Evolutionary conservation across 2,113 vertebrate genomes (phyloP).

Genomic region (Menidia beryllina): DNA sequence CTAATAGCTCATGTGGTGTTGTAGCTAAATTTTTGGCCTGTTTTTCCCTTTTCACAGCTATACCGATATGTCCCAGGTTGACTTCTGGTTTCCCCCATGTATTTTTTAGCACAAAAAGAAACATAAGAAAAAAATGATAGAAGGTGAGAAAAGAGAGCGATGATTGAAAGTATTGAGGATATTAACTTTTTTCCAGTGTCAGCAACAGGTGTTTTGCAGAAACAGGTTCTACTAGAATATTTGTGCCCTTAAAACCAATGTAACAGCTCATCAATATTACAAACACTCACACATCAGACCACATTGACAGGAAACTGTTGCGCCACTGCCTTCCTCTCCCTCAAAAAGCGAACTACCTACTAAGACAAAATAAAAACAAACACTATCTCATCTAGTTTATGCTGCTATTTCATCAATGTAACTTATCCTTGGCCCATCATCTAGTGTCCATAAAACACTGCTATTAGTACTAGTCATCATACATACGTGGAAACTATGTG

Average conservation of each 20-base stretch:
- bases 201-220: constrained; percentile 62
- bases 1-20: constrained; percentile 29
- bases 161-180: background rate
- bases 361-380: constrained; percentile 47
- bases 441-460: background rate
- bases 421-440: constrained; percentile 1
- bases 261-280: constrained; percentile 66
- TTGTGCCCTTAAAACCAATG: constrained; percentile 48
- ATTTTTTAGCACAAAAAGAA: constrained; percentile 27
- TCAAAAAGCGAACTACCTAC: constrained; percentile 67
- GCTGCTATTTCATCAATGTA: constrained; percentile 11
- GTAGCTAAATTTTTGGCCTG: constrained; percentile 40
- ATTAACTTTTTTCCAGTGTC: constrained; percentile 27
- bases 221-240: constrained; percentile 32
- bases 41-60: constrained; percentile 43
- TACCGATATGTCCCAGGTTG: constrained; percentile 42
- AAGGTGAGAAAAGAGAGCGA: background rate
- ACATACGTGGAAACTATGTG: background rate
- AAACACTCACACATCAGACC: constrained; percentile 29
- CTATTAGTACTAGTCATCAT: background rate
- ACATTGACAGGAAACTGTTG: constrained; percentile 46
- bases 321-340: constrained; percentile 57
- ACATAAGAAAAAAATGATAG: constrained; percentile 1
- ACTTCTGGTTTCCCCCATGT: constrained; percentile 28
- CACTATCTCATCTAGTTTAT: constrained; percentile 13